Conservation (phyloP, 2,888 invertebrate genomes). For the Lysandra bellargus region DNA sequence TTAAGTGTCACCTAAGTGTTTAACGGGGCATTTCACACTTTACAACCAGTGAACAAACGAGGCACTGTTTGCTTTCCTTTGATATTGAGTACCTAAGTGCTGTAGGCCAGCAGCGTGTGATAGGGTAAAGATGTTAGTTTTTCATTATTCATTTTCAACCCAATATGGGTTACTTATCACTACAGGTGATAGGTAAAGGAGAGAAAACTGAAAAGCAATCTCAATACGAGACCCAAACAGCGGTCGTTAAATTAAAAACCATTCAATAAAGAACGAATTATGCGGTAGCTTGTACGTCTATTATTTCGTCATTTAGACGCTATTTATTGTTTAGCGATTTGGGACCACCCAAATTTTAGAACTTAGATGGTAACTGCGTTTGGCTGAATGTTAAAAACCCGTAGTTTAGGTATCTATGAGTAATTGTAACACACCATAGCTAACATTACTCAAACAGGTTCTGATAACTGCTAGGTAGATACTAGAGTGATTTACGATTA, state of each 20-base stretch:
- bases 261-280: background rate
- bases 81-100: slow-evolving; percentile 1
- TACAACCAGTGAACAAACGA: slow-evolving; percentile 33
- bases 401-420: background rate
- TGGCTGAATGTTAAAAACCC: background rate
- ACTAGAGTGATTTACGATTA: background rate
- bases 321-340: background rate
- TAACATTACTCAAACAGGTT: background rate
- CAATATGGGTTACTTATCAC: too few relatives aligned
- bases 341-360: background rate
- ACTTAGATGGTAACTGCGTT: background rate
- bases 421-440: background rate
- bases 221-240: too few relatives aligned
- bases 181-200: background rate
- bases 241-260: background rate
- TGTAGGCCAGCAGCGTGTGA: background rate
- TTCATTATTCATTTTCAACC: background rate
- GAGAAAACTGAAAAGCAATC: too few relatives aligned
- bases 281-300: background rate
- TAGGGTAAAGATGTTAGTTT: background rate
- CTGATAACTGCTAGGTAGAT: background rate
- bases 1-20: slow-evolving; percentile 53
- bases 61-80: slow-evolving; percentile 47
- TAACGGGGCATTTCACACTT: slow-evolving; percentile 50
- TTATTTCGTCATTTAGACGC: background rate